Conservation (phyloP, 2,888 invertebrate genomes). For the Drosophila pullipes region DNA sequence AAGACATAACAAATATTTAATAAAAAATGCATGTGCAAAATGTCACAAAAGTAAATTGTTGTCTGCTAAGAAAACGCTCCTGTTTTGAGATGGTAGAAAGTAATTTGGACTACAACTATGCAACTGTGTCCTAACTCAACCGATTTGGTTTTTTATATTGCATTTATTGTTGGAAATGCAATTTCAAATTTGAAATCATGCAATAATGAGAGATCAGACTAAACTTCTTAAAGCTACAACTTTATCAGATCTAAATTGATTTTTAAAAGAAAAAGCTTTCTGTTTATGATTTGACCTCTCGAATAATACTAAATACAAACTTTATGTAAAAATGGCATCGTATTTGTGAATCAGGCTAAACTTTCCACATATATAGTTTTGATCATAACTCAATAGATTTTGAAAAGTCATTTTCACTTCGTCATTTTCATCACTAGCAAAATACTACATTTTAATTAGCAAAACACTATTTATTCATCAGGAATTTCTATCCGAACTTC, state of each 20-base stretch:
- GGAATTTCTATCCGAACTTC: not conserved
- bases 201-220: not conserved
- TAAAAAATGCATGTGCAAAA: not conserved
- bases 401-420: too few relatives aligned
- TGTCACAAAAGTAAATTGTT: not conserved
- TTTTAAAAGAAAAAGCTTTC: not conserved
- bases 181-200: accelerated
- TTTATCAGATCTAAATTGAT: accelerated
- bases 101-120: not conserved
- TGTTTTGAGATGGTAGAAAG: not conserved
- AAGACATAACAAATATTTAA: not conserved
- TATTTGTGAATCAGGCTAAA: accelerated
- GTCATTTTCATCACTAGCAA: accelerated
- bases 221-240: not conserved
- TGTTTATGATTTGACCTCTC: not conserved
- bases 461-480: not conserved
- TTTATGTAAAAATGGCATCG: too few relatives aligned
- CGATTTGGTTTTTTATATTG: too few relatives aligned
- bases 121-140: too few relatives aligned
- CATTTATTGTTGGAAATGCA: not conserved
- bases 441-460: not conserved
- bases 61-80: not conserved
- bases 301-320: not conserved
- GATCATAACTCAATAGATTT: not conserved
- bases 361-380: not conserved